phyloP scores from a whole-genome alignment of 2,888 invertebrate species.

The Pimpla rufipes region DNA sequence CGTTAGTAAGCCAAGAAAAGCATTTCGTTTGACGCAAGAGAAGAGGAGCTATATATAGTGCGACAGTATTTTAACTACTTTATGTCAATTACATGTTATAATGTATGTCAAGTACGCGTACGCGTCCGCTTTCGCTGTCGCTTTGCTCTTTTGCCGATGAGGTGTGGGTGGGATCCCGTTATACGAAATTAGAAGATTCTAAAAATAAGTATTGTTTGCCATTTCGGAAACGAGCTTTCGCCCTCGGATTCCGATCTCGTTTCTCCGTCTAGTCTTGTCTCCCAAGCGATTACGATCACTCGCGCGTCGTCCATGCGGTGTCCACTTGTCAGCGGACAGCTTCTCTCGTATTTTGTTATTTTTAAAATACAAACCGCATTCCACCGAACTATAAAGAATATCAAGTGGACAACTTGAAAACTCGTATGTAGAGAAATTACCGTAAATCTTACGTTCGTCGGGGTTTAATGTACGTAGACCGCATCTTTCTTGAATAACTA shows the following conservation, averaged over 20 bases:
- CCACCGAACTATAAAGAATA: background rate
- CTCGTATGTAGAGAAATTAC: background rate
- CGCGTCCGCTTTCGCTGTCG: too few species aligned
- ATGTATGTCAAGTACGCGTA: background rate
- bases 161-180: background rate
- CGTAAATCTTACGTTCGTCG: background rate
- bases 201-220: conserved; percentile 27
- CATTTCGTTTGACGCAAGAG: background rate
- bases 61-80: background rate
- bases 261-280: conserved; percentile 5
- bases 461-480: too few species aligned
- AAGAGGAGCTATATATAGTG: background rate
- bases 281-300: background rate
- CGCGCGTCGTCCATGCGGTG: background rate
- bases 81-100: background rate
- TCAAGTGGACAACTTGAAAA: background rate
- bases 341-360: background rate
- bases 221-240: conserved; percentile 22
- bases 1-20: background rate
- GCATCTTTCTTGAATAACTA: too few species aligned
- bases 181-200: conserved; percentile 20
- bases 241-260: conserved; percentile 22
- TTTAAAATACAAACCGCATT: background rate
- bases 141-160: background rate
- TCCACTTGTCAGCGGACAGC: background rate